phyloP scores from a whole-genome alignment of 2,888 invertebrate species.

The Willowsia nigromaculata region DNA sequence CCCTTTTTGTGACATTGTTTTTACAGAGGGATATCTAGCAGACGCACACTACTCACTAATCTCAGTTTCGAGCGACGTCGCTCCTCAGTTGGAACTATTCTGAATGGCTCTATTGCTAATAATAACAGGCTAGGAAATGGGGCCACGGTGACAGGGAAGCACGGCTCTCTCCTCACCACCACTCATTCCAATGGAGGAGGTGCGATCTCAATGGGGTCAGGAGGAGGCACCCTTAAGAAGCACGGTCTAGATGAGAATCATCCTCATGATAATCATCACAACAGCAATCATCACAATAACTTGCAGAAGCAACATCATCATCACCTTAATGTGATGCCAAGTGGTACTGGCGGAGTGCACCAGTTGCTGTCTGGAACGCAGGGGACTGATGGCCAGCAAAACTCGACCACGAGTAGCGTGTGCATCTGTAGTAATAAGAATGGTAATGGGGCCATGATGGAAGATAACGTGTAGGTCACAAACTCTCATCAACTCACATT shows the following conservation, averaged over 20 bases:
- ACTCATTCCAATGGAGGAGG: constrained; percentile 59
- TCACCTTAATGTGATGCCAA: constrained; percentile 60
- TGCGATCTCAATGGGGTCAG: constrained; percentile 48
- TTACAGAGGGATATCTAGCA: constrained; percentile 76
- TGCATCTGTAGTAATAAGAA: constrained; percentile 65
- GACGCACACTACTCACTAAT: constrained; percentile 77
- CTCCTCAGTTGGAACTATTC: constrained; percentile 68
- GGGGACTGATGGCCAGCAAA: constrained; percentile 39
- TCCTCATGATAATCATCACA: constrained; percentile 8
- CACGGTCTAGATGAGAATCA: constrained; percentile 38
- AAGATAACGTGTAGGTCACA: constrained; percentile 66
- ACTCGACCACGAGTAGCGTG: constrained; percentile 40
- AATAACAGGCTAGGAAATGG: constrained; percentile 69
- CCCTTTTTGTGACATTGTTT: constrained; percentile 68
- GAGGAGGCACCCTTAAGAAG: constrained; percentile 51
- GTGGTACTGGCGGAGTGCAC: constrained; percentile 28
- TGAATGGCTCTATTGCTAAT: constrained; percentile 72
- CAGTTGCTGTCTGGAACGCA: constrained; percentile 38
- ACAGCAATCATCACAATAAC: constrained; percentile 54
- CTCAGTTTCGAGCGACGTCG: constrained; percentile 75
- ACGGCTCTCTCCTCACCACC: constrained; percentile 52
- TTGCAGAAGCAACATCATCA: constrained; percentile 55
- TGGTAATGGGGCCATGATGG: constrained; percentile 66
- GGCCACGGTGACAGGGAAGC: constrained; percentile 58
- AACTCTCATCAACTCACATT: constrained; percentile 51